Conservation (phyloP, 2,888 invertebrate genomes). For the Dryobotodes eremita region DNA sequence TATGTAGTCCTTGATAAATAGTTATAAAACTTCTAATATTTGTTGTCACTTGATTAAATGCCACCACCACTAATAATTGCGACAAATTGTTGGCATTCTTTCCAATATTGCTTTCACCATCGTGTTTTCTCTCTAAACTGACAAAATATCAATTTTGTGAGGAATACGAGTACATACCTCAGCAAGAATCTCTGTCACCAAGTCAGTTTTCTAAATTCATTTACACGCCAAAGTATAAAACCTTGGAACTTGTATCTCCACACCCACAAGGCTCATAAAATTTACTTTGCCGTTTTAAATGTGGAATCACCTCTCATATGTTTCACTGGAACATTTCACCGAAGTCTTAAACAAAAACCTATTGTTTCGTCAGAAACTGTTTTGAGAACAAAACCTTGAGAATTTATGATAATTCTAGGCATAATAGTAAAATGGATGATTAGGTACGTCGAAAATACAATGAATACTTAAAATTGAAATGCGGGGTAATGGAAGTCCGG, state of each 20-base stretch:
- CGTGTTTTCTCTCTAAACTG: background rate
- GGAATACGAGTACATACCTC: constrained; percentile 4
- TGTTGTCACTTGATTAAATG: background rate
- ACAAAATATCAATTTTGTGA: constrained; percentile 9
- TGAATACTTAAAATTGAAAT: constrained; percentile 71
- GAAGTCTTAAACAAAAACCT: constrained; percentile 45
- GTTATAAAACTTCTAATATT: background rate
- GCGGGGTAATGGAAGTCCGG: constrained; percentile 40
- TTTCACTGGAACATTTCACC: constrained; percentile 35
- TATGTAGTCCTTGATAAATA: background rate
- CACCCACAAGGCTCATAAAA: constrained; percentile 46
- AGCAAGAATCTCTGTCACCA: background rate
- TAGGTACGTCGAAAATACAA: constrained; percentile 62
- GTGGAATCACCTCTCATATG: constrained; percentile 24
- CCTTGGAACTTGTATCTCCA: constrained; percentile 17
- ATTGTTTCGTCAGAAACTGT: constrained; percentile 61
- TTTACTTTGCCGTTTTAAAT: constrained; percentile 49
- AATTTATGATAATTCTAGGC: constrained; percentile 60
- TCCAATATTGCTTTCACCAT: background rate
- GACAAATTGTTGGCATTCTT: background rate
- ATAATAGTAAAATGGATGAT: constrained; percentile 58
- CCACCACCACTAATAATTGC: too few relatives aligned
- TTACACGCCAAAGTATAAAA: constrained; percentile 51
- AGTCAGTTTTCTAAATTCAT: constrained; percentile 39
- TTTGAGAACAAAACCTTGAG: constrained; percentile 32